phyloP scores from a whole-genome alignment of 2,797 vertebrate genomes.

The Allobates femoralis region DNA sequence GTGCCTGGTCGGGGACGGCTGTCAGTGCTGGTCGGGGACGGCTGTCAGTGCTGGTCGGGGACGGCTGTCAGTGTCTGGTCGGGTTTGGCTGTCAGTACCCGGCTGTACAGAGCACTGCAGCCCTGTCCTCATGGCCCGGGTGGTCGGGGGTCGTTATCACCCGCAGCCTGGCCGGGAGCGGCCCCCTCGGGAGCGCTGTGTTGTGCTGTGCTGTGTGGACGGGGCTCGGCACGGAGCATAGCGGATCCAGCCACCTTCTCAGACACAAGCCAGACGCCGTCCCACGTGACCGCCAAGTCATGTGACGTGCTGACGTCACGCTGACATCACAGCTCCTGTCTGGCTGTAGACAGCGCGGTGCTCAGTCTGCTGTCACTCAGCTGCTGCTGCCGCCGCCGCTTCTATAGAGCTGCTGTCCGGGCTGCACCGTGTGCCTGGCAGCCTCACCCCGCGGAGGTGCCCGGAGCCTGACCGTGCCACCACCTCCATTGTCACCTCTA shows the following conservation, averaged over 20 bases:
- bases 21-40: too few species aligned
- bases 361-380: slow-evolving; percentile 60
- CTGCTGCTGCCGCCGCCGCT: slow-evolving; percentile 28
- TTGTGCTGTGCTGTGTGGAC: not conserved
- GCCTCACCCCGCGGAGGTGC: not conserved
- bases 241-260: not conserved
- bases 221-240: not conserved
- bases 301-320: slow-evolving; percentile 56
- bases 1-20: too few species aligned
- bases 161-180: not conserved
- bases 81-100: too few species aligned
- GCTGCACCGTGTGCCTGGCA: slow-evolving; percentile 37
- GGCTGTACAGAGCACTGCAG: too few species aligned
- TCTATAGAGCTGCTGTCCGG: slow-evolving; percentile 7
- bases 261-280: slow-evolving; percentile 14
- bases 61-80: too few species aligned
- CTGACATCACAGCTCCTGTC: slow-evolving; percentile 28
- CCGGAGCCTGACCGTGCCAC: not conserved
- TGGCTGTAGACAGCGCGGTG: slow-evolving; percentile 48
- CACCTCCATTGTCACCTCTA: not conserved
- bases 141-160: not conserved
- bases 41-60: too few species aligned
- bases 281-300: slow-evolving; percentile 52
- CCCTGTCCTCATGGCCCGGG: not conserved
- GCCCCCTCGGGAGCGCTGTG: not conserved